A percentile compares a stretch with the other conserved stretches of the same genome.
Evolutionary conservation across 1,140 invertebrate genomes (phyloP).

Genomic region (Caenorhabditis briggsae): DNA sequence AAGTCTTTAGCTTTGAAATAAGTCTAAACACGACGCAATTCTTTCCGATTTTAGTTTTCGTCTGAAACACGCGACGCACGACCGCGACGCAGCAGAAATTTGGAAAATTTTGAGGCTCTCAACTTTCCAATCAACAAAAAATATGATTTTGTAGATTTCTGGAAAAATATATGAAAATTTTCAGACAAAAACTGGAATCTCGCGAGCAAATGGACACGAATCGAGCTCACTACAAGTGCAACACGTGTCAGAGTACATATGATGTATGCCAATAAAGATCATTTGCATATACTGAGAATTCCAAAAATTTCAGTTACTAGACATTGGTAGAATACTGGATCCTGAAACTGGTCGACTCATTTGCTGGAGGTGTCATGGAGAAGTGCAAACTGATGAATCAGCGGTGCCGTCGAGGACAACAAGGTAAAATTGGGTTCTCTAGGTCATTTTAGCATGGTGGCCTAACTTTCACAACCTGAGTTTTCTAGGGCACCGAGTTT

Average conservation of each 20-base stretch:
- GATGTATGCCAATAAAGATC: slow-evolving; percentile 2
- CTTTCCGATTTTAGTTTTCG: no score
- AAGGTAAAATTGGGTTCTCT: background rate
- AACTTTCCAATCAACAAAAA: no score
- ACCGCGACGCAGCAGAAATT: no score
- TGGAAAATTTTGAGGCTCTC: no score
- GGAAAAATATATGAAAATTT: background rate
- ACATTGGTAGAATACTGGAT: slow-evolving; percentile 50
- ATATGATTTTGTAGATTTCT: no score
- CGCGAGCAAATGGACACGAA: slow-evolving; percentile 59
- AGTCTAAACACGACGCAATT: no score
- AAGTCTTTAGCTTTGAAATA: no score
- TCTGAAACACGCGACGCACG: no score
- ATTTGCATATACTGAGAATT: no score
- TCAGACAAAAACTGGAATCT: slow-evolving; percentile 57
- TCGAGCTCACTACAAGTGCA: slow-evolving; percentile 52
- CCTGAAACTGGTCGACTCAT: slow-evolving; percentile 9
- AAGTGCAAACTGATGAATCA: slow-evolving; percentile 47
- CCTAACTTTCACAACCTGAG: no score
- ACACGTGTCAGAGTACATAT: slow-evolving; percentile 27
- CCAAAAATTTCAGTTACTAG: slow-evolving; percentile 37
- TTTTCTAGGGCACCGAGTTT: no score
- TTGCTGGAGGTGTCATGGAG: slow-evolving; percentile 51
- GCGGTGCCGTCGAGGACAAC: slow-evolving; percentile 32
- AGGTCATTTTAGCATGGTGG: no score